Evolutionary conservation across 1,140 invertebrate genomes (phyloP).

Genomic region (Cydia strobilella): DNA sequence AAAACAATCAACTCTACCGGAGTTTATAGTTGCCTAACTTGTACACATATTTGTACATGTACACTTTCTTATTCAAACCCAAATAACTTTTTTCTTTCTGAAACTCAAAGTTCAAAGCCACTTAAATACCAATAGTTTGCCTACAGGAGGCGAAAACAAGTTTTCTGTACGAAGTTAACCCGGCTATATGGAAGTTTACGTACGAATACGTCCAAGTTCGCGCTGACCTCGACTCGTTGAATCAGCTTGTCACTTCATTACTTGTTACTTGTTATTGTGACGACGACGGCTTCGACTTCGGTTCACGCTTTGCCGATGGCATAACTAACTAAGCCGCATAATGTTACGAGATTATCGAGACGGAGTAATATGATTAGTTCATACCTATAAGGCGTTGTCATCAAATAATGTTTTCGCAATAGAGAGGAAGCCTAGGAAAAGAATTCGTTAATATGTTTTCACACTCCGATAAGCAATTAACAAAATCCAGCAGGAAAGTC

Average conservation of each 20-base stretch:
- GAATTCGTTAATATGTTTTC: background rate
- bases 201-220: conserved; percentile 33
- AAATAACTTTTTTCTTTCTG: background rate
- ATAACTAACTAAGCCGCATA: conserved; percentile 16
- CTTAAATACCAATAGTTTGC: conserved; percentile 18
- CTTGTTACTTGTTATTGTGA: conserved; percentile 38
- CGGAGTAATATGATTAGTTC: background rate
- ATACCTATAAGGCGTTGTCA: background rate
- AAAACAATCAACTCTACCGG: too few species aligned
- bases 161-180: conserved; percentile 15
- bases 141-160: conserved; percentile 26
- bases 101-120: conserved; percentile 21
- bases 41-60: background rate
- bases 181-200: conserved; percentile 21
- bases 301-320: conserved; percentile 24
- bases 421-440: background rate
- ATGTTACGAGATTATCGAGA: background rate
- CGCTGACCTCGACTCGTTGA: conserved; percentile 34
- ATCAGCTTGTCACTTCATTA: conserved; percentile 38
- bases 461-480: background rate
- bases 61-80: background rate
- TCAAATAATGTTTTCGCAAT: background rate
- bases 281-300: conserved; percentile 13
- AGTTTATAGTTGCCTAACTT: too few species aligned
- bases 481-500: background rate